phyloP scores from a whole-genome alignment of 1,140 invertebrate species.

The Spodoptera litura region DNA sequence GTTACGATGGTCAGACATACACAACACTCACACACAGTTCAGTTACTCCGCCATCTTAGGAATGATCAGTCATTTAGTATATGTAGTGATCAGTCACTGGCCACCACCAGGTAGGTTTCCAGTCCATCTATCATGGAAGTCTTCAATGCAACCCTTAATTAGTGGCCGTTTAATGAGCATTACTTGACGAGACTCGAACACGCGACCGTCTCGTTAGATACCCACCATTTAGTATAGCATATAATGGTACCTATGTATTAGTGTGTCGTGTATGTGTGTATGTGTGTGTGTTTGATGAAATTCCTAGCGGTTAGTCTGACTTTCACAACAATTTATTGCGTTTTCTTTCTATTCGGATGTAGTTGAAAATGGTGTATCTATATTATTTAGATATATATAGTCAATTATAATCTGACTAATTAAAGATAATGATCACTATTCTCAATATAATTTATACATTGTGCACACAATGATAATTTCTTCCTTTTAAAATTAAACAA shows the following conservation, averaged over 20 bases:
- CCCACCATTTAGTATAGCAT: neutral
- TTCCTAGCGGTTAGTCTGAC: neutral
- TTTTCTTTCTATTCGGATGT: neutral
- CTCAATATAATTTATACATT: too few species aligned
- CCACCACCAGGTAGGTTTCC: too few species aligned
- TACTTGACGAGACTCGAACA: neutral
- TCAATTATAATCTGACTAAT: too few species aligned
- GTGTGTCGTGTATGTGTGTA: neutral
- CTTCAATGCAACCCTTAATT: slow-evolving; percentile 19
- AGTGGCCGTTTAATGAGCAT: neutral
- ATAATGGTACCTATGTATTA: neutral
- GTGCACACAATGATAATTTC: too few species aligned
- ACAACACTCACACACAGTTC: neutral
- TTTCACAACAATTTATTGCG: slow-evolving; percentile 29
- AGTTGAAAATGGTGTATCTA: too few species aligned
- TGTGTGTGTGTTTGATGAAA: slow-evolving; percentile 3
- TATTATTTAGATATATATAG: too few species aligned
- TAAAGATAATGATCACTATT: too few species aligned
- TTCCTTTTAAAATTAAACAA: too few species aligned
- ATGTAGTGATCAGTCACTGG: slow-evolving; percentile 2
- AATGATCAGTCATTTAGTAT: slow-evolving; percentile 8
- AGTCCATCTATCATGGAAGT: slow-evolving; percentile 1
- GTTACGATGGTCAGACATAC: too few species aligned
- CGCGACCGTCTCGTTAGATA: slow-evolving; percentile 14
- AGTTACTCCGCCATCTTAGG: neutral